Base-by-base conservation (phyloP, 1,140 invertebrate genomes). In the Chymomyza costata region DNA sequence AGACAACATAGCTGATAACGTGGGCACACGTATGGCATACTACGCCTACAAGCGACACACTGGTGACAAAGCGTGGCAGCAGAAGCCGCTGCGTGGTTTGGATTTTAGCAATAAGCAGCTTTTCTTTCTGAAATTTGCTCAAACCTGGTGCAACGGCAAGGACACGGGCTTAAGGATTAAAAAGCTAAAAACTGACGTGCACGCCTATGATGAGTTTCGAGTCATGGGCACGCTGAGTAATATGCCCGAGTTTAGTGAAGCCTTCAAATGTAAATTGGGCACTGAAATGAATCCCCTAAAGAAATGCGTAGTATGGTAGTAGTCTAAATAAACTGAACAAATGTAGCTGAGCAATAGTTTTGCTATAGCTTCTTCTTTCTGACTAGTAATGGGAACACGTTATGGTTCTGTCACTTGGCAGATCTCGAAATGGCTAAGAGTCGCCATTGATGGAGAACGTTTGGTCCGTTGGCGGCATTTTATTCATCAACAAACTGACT, bases 1-100 rank as follows among this genome's bases (percentile, higher is more conserved):
- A 2, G 95, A 97, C 85, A 97, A 97, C 84, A 93, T 97, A 44
- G 95, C 95, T 0, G 95, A 97, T 81, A 97, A 97, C 82, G 95
- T 94, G 1, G 91, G 95, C 6, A 68, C 97, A 0, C 90, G 92
- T 57, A 92, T 95, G 82, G 93, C 95, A 0, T 90, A 92, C 47
- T 85, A 88, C 17, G 95, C 89, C 0, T 89, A 89, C 45, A 73
- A 86, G 14, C 67, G 86, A 34, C 86, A 85, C 76, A 59, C 86
- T 0, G 59, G 85, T 0, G 62, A 85, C 17, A 78, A 87, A 47
- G 86, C 84, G n/a, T 83, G 78, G 40, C 43, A 59, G 3, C 85
- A 87, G 30, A 87, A 87, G 37, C 87, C 87, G 0, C 62, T 90
- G 3, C 88, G 88, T 0, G 88, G 88, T 2, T 57, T 90, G 2